Evolutionary conservation across 2,888 invertebrate genomes (phyloP), one percentile per base, ranked within the genome.

Genomic region (Xestoiulus laeticollis): DNA sequence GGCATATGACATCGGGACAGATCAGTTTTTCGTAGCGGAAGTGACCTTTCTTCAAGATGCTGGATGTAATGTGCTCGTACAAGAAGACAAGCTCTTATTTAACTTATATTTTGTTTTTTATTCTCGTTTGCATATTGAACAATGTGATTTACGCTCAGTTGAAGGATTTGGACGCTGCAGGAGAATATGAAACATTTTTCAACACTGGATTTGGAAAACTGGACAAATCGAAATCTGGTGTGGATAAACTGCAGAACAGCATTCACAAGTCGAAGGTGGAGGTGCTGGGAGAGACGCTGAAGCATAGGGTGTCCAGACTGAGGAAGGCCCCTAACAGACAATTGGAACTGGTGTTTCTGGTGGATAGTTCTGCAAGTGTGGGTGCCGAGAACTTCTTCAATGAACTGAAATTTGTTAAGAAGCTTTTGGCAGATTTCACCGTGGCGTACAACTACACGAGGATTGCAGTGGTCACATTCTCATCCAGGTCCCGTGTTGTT

Each of bases 301-400:
- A 94, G 90, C 92, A 92, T 87, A 93, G 93, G 89, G 93, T 94
- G 1, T 93, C 93, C 87, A 91, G 91, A n/a, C 91, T 94, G 38
- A 93, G 94, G 87, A 90, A 91, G 43, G 89, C 90, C 6, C 22
- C n/a, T n/a, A 91, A 91, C 89, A 90, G 91, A 85, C 90, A 91
- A 87, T 91, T 94, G 89, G 95, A 95, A 90, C 91, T 95, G 68
- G 93, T 95, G 38, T 95, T 95, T 91, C 92, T 95, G 85, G 94
- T 95, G 85, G 95, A 95, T 90, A 94, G 94, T 19, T 95, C 95
- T n/a, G 94, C 94, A 0, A 95, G 95, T 89, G 94, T 95, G 2
- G 95, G 95, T 0, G 92, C 93, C 89, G 91, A 92, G 30, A 95
- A 95, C 91, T 95, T 95, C 91, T 92, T 92, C 89, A 94, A 94